These are phyloP conservation scores for Crocallis elinguaria DNA, from an alignment of 2,888 invertebrate genomes.

Conservation along the genomic window DNA sequence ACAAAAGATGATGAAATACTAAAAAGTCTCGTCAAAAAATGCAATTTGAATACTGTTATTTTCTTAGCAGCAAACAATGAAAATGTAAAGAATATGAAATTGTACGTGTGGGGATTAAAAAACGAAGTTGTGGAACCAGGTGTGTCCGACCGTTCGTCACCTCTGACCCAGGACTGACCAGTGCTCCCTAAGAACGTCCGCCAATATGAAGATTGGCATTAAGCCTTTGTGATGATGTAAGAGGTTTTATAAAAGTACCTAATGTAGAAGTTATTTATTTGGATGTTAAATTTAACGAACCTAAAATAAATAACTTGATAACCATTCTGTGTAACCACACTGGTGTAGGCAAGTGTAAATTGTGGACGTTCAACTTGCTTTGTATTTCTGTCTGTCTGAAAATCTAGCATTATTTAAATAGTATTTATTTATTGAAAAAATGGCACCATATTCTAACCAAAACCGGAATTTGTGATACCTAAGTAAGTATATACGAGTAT, in stretches of 20 bases:
- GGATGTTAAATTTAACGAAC: no score
- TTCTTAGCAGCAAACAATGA: slow-evolving; percentile 17
- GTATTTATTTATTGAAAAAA: no score
- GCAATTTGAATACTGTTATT: slow-evolving; percentile 31
- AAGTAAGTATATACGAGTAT: no score
- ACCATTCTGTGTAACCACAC: no score
- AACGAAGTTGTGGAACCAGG: slow-evolving; percentile 59
- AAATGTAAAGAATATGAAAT: slow-evolving; percentile 20
- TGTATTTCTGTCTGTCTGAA: no score
- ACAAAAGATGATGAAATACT: not conserved
- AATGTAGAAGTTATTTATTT: no score
- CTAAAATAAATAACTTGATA: no score
- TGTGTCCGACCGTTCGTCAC: slow-evolving; percentile 76
- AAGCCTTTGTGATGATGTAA: slow-evolving; percentile 44
- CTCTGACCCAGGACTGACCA: slow-evolving; percentile 81
- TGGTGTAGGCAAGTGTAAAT: no score
- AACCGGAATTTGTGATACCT: no score
- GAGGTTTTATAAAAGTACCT: not conserved
- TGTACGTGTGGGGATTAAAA: slow-evolving; percentile 41
- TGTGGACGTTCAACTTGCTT: no score
- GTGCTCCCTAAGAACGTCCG: slow-evolving; percentile 49
- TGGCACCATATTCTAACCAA: no score
- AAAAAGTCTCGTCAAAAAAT: slow-evolving; percentile 18
- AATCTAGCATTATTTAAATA: no score
- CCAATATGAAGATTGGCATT: slow-evolving; percentile 63